A percentile compares a stretch with the other conserved stretches of the same genome.
These are phyloP conservation scores for Eristalinus aeneus DNA, from an alignment of 2,888 invertebrate genomes.

Conservation along the genomic window DNA sequence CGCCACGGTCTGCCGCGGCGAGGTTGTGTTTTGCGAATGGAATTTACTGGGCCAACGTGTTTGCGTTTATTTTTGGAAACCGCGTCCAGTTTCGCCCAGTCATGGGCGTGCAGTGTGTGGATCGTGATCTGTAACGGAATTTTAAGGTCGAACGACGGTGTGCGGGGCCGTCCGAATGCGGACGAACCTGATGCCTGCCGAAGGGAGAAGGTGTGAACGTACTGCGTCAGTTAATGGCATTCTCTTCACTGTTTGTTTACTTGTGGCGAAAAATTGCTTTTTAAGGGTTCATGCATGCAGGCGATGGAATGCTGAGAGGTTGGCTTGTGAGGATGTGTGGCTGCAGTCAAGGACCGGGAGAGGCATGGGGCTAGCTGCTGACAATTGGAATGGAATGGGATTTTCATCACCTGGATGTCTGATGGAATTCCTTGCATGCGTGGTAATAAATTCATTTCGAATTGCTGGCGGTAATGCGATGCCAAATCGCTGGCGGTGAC, in stretches of 20 bases:
- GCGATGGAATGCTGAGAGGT: conserved; percentile 54
- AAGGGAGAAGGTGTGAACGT: conserved; percentile 62
- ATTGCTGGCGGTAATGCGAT: not conserved
- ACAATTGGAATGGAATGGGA: not conserved
- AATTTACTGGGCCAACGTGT: conserved; percentile 55
- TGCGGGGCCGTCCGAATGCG: not conserved
- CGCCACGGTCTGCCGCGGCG: not conserved
- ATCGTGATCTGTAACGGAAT: conserved; percentile 68
- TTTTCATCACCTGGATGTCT: not conserved
- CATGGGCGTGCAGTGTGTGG: conserved; percentile 21
- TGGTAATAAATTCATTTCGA: not conserved
- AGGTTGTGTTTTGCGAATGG: conserved; percentile 52
- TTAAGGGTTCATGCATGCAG: conserved; percentile 20
- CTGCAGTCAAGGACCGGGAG: not conserved
- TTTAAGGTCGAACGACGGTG: conserved; percentile 59
- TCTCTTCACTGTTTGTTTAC: conserved; percentile 16
- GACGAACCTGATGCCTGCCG: conserved; percentile 2
- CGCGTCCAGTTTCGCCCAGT: conserved; percentile 17
- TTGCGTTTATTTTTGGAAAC: conserved; percentile 15
- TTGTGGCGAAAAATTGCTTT: conserved; percentile 14
- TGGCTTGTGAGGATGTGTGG: not conserved
- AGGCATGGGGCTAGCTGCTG: not conserved
- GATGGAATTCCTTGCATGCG: not conserved
- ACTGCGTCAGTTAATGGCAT: conserved; percentile 45
- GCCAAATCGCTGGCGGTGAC: not conserved